Evolutionary conservation across 2,113 vertebrate species (phyloP).

Genomic region (Mungos mungo): DNA sequence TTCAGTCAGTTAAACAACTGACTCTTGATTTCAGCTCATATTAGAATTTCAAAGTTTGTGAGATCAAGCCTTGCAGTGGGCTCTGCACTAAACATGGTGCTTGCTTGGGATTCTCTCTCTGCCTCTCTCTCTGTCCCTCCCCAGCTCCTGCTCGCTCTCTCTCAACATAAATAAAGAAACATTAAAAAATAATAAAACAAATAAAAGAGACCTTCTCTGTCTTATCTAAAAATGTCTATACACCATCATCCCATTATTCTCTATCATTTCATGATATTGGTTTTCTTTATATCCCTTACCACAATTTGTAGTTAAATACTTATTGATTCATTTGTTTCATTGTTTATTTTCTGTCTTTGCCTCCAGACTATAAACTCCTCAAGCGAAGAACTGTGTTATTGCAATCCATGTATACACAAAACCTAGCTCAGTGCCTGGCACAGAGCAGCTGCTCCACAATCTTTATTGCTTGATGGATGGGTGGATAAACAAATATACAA

Average conservation of each 20-base stretch:
- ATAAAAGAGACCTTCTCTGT: neutral
- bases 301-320: neutral
- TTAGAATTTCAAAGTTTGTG: too few relatives aligned
- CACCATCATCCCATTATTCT: neutral
- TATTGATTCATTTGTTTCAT: neutral
- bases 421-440: neutral
- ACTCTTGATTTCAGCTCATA: too few relatives aligned
- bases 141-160: too few relatives aligned
- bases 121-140: too few relatives aligned
- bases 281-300: neutral
- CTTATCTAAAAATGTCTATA: neutral
- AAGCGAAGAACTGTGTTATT: neutral
- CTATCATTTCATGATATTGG: neutral
- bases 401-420: neutral
- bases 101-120: too few relatives aligned
- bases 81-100: too few relatives aligned
- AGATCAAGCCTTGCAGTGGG: too few relatives aligned
- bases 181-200: too few relatives aligned
- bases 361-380: neutral
- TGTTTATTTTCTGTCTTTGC: neutral
- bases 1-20: too few relatives aligned
- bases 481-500: neutral
- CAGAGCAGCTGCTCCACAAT: neutral
- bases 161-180: too few relatives aligned
- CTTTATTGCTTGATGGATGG: neutral